Evolutionary conservation across 2,888 invertebrate genomes (phyloP).

Genomic region (Pyralis farinalis): DNA sequence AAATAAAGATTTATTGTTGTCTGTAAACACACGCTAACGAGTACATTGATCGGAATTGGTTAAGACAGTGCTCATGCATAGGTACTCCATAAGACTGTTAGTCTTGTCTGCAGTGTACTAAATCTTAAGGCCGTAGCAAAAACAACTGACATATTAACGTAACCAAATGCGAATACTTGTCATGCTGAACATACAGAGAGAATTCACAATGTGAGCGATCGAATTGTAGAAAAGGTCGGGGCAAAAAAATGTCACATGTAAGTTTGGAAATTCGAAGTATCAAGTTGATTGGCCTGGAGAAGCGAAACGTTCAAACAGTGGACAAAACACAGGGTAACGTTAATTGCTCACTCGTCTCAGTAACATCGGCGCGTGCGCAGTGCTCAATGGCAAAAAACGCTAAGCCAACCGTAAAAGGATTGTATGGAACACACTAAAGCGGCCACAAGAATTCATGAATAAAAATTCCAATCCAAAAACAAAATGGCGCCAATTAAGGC

Average conservation of each 20-base stretch:
- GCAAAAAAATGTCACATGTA: not conserved
- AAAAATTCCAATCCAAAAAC: conserved; percentile 63
- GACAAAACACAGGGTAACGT: conserved; percentile 40
- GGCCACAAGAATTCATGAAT: conserved; percentile 58
- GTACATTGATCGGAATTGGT: not conserved
- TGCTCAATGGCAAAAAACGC: conserved; percentile 31
- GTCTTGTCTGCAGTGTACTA: not conserved
- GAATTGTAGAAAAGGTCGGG: not conserved
- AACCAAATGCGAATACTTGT: conserved; percentile 3
- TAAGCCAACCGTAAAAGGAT: conserved; percentile 42
- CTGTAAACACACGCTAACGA: not conserved
- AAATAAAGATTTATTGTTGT: not conserved
- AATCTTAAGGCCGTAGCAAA: not conserved
- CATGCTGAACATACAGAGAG: conserved; percentile 6
- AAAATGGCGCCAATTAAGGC: conserved; percentile 57
- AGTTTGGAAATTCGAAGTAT: not conserved
- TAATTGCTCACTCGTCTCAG: conserved; percentile 55
- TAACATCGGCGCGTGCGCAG: conserved; percentile 46
- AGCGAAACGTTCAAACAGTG: conserved; percentile 8
- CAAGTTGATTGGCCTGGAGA: conserved; percentile 1
- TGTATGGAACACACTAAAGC: conserved; percentile 38
- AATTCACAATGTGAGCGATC: conserved; percentile 3
- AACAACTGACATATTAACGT: conserved; percentile 1
- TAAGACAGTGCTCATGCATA: not conserved
- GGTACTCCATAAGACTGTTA: not conserved